These are phyloP conservation scores for Lagodon rhomboides DNA, from an alignment of 2,797 vertebrate species.

Conservation along the genomic window DNA sequence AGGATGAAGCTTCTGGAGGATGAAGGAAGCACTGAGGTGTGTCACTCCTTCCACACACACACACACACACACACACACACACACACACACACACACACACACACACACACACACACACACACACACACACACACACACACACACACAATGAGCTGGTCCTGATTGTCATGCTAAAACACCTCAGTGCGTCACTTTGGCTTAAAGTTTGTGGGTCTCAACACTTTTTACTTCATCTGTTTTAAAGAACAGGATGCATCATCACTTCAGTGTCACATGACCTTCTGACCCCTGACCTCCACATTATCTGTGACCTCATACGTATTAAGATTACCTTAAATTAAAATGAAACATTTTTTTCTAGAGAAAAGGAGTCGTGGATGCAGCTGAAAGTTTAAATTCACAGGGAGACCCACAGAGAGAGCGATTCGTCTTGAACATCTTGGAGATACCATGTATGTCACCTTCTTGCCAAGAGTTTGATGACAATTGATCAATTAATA, in stretches of 20 bases:
- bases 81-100: conserved; percentile 19
- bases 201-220: conserved; percentile 6
- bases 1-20: conserved; percentile 13
- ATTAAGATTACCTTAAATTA: conserved; percentile 8
- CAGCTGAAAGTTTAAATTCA: not conserved
- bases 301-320: not conserved
- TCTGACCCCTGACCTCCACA: conserved; percentile 53
- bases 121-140: conserved; percentile 56
- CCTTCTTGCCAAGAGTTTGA: not conserved
- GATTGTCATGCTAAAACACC: conserved; percentile 80
- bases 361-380: not conserved
- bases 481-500: no score
- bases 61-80: conserved; percentile 17
- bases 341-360: not conserved
- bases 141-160: conserved; percentile 30
- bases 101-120: conserved; percentile 30
- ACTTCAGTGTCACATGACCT: conserved; percentile 47
- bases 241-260: conserved; percentile 25
- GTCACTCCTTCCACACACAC: conserved; percentile 31
- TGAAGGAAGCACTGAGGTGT: conserved; percentile 75
- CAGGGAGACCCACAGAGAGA: not conserved
- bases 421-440: no score
- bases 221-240: conserved; percentile 16
- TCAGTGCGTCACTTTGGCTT: conserved; percentile 32
- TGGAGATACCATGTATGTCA: rapidly evolving